A percentile compares a stretch with the other conserved stretches of the same genome.
Evolutionary conservation across 2,797 vertebrate genomes (phyloP).

Genomic region (Gallinago nigripennis): DNA sequence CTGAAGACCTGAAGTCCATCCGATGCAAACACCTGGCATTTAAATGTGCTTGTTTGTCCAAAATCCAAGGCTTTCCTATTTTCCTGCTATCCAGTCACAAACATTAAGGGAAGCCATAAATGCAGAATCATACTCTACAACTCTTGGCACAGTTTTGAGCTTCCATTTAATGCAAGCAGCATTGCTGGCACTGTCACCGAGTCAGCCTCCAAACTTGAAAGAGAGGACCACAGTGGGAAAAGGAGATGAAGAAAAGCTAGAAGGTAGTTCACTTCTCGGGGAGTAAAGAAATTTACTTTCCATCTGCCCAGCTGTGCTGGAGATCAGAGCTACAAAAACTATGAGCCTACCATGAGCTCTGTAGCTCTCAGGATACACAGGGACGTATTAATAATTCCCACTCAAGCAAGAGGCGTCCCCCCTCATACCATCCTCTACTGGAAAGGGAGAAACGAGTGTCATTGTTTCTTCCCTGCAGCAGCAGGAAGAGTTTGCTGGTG

Average conservation of each 20-base stretch:
- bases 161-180: not conserved
- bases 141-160: not conserved
- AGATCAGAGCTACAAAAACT: not conserved
- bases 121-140: not conserved
- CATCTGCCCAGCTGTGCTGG: not conserved
- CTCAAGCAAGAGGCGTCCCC: not conserved
- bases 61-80: not conserved
- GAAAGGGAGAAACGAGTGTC: not conserved
- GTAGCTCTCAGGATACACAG: fast-evolving
- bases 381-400: not conserved
- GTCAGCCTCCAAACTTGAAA: not conserved
- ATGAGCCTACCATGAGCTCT: not conserved
- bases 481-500: not conserved
- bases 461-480: too few species aligned
- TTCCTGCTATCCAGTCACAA: not conserved
- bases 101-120: not conserved
- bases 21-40: not conserved
- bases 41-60: not conserved
- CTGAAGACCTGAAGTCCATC: not conserved
- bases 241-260: not conserved
- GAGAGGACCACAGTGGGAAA: not conserved
- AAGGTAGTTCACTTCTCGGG: not conserved
- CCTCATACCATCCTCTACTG: not conserved
- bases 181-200: not conserved
- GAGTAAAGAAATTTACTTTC: not conserved